Evolutionary conservation across 2,888 invertebrate genomes (phyloP), one percentile per base, ranked within the genome.

Genomic region (Piscicola geometra): DNA sequence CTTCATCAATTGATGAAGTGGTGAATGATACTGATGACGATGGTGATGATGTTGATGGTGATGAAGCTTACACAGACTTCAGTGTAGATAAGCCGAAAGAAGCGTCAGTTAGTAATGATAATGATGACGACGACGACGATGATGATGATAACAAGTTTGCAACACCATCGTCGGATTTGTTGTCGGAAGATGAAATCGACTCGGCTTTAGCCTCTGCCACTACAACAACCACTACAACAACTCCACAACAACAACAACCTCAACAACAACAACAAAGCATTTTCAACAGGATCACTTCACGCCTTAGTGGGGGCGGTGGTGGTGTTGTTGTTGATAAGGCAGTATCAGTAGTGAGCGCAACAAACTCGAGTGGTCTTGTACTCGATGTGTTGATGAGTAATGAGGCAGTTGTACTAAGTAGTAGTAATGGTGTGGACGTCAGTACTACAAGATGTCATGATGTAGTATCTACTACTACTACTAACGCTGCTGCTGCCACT

Each of bases 81-180:
- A 64, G 9, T 28, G n/a, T n/a, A n/a, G n/a, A n/a, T n/a, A n/a
- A n/a, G n/a, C n/a, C n/a, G n/a, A 64, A 64, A 12, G n/a, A 28
- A n/a, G 9, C 15, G 15, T 25, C 25, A 64, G 64, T 64, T 64
- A 9, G 9, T 64, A 32, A 67, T 25, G 67, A 67, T 28, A 32
- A 30, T 67, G 67, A 67, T 3, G 33, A 67, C 15, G 60, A 56
- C 5, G 67, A 67, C 3, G 67, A 67, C 15, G 67, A 67, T 3
- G 67, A 67, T 67, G 67, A 67, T 67, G 67, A 67, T 28, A 67
- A 21, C 18, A 67, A 67, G 35, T 33, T 21, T 67, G 60, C 60
- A 18, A 35, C 67, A 28, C 67, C 67, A 25, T 9, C 35, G 5
- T 15, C 15, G 3, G 67, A 32, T 64, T n/a, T 30, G n/a, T 30